Base-by-base conservation (phyloP, 2,113 vertebrate species). In the Muscicapa adusta region DNA sequence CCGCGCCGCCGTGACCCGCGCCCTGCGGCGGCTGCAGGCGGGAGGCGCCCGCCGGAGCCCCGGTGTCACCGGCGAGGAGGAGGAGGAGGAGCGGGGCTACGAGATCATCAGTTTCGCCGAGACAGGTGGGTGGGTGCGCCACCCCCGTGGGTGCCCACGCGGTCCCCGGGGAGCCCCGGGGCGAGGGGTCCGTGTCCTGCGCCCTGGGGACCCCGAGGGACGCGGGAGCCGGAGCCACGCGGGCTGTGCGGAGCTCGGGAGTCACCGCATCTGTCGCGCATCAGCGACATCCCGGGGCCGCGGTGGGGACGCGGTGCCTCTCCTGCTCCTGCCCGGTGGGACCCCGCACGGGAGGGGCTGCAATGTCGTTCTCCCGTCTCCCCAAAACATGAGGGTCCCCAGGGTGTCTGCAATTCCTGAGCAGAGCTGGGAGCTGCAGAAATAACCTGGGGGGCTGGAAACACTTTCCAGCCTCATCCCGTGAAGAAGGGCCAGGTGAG, bases 51-150 rank as follows among this genome's bases (percentile, higher is more conserved):
- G 94, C 33, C 96, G 96, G 54, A 98, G 98, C 47, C 48, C 66
- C 93, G 66, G 15, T 5, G 70, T 3, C 5, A n/a, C 22, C 14
- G 89, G 57, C 1, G 97, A 98, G 82, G 78, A 50, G 9, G 91
- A 38, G 38, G 38, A 76, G 8, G 79, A 91, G 5, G 98, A 98
- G 61, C 98, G 98, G 86, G 98, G 98, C 36, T 99, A 99, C 96
- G 99, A 99, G 95, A 98, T 99, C 89, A 98, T 99, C 96, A 99
- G 98, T 95, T 99, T 99, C 88, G 99, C 99, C 24, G 98, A 99
- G 90, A 97, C 97, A 98, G 98, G 99, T 99, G 98, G 98, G 99
- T 99, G 98, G 97, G 99, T 97, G 38, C 24, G 11, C 19, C 14
- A 38, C 5, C 13, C 58, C 14, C 19, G 15, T 4, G 67, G 29